These are phyloP conservation scores for Paramormyrops kingsleyae DNA, from an alignment of 2,113 vertebrate genomes.

Conservation along the genomic window DNA sequence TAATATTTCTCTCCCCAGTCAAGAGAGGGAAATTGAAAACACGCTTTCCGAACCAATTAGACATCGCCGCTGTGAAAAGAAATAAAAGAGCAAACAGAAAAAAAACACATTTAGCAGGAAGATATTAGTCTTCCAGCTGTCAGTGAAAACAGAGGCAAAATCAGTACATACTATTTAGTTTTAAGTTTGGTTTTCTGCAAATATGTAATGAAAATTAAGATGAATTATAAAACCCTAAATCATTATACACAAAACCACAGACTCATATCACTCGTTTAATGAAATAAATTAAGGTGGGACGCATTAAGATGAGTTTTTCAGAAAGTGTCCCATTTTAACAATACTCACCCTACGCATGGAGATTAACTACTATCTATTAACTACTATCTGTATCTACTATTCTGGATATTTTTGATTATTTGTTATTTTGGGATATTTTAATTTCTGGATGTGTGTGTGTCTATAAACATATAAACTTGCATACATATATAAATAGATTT, in stretches of 20 bases:
- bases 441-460: not conserved
- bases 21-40: not conserved
- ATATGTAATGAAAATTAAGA: not conserved
- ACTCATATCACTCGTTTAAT: not conserved
- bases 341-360: not conserved
- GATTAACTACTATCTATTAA: too few relatives aligned
- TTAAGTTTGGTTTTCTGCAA: not conserved
- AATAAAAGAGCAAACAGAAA: not conserved
- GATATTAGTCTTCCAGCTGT: not conserved
- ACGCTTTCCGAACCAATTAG: not conserved
- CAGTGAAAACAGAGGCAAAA: not conserved
- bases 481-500: not conserved
- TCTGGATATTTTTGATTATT: not conserved
- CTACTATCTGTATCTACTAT: not conserved
- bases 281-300: not conserved
- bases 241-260: not conserved
- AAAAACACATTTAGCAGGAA: not conserved
- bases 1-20: not conserved
- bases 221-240: not conserved
- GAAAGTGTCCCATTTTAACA: too few relatives aligned
- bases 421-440: too few relatives aligned
- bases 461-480: not conserved
- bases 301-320: too few relatives aligned
- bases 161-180: not conserved
- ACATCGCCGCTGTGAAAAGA: not conserved